These are phyloP conservation scores for Ornithorhynchus anatinus DNA, from an alignment of 2,113 vertebrate species.

Conservation along the genomic window DNA sequence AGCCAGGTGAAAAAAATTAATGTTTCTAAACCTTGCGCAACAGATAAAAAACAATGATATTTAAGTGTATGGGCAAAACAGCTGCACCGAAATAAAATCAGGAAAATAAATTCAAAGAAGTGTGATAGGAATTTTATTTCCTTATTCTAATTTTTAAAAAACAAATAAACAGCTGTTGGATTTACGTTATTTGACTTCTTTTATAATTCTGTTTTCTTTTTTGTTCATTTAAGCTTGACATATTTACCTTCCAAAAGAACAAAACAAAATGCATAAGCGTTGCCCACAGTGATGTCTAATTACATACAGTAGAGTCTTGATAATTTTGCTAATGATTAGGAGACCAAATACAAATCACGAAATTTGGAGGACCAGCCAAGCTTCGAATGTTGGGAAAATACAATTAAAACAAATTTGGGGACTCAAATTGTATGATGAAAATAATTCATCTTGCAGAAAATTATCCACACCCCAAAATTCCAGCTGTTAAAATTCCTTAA, in stretches of 20 bases:
- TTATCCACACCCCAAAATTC: no score
- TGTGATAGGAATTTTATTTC: conserved; percentile 40
- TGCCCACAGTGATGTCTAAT: not conserved
- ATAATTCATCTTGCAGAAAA: conserved; percentile 2
- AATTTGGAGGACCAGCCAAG: conserved; percentile 27
- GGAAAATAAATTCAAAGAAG: conserved; percentile 37
- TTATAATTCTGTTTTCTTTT: not conserved
- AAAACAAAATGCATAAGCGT: not conserved
- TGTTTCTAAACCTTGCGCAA: conserved; percentile 34
- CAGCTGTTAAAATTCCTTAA: no score
- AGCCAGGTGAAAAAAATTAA: not conserved
- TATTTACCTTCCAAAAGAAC: conserved; percentile 14
- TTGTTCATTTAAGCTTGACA: conserved; percentile 2
- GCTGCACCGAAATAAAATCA: conserved; percentile 32
- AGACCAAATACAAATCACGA: conserved; percentile 22
- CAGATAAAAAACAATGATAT: conserved; percentile 31
- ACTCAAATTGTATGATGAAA: conserved; percentile 23
- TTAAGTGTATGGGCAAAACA: conserved; percentile 22
- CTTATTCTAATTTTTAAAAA: conserved; percentile 44
- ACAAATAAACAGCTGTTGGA: conserved; percentile 45
- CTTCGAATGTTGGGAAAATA: conserved; percentile 7
- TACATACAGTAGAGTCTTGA: not conserved
- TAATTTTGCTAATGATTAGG: conserved; percentile 25
- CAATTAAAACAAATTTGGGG: conserved; percentile 19
- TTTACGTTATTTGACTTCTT: conserved; percentile 25